Conservation (phyloP, 2,888 invertebrate genomes). For the Scaptomyza caliginosa region DNA sequence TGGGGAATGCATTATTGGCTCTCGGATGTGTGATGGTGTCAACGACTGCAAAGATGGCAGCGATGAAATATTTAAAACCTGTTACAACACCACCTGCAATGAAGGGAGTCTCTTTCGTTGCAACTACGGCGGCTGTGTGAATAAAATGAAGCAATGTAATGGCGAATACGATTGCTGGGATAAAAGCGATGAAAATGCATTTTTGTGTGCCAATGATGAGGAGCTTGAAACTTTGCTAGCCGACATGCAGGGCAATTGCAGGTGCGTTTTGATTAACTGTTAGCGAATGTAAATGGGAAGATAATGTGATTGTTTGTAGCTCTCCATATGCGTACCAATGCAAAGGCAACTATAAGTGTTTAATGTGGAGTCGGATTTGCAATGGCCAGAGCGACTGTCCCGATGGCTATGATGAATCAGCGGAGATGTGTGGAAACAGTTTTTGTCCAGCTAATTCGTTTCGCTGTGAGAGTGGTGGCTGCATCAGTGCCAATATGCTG, state of each 20-base stretch:
- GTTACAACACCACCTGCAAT: slow-evolving; percentile 9
- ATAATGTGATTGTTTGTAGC: background rate
- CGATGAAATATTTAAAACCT: slow-evolving; percentile 36
- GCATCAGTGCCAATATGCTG: background rate
- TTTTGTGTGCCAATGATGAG: slow-evolving; percentile 2
- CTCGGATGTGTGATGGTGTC: slow-evolving; percentile 25
- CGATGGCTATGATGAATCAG: slow-evolving; percentile 67
- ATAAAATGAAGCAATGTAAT: slow-evolving; percentile 3
- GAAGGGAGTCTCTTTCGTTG: slow-evolving; percentile 11
- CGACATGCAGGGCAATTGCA: slow-evolving; percentile 7
- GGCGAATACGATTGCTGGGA: slow-evolving; percentile 22
- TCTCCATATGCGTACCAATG: background rate
- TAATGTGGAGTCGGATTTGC: slow-evolving; percentile 51
- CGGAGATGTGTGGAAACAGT: slow-evolving; percentile 55
- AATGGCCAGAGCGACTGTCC: slow-evolving; percentile 66
- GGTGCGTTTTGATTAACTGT: slow-evolving; percentile 19
- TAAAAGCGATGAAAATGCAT: slow-evolving; percentile 36
- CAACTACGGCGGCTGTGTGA: slow-evolving; percentile 47
- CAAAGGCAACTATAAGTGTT: slow-evolving; percentile 14
- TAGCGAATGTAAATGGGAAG: background rate
- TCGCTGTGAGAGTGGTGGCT: slow-evolving; percentile 71
- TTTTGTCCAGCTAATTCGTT: slow-evolving; percentile 61
- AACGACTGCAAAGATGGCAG: slow-evolving; percentile 22
- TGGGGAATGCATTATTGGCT: background rate
- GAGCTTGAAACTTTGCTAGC: fast-evolving